Percentiles rank a stretch among this genome's conserved stretches.
Evolutionary conservation across 2,113 vertebrate genomes (phyloP).

Genomic region (Galemys pyrenaicus): DNA sequence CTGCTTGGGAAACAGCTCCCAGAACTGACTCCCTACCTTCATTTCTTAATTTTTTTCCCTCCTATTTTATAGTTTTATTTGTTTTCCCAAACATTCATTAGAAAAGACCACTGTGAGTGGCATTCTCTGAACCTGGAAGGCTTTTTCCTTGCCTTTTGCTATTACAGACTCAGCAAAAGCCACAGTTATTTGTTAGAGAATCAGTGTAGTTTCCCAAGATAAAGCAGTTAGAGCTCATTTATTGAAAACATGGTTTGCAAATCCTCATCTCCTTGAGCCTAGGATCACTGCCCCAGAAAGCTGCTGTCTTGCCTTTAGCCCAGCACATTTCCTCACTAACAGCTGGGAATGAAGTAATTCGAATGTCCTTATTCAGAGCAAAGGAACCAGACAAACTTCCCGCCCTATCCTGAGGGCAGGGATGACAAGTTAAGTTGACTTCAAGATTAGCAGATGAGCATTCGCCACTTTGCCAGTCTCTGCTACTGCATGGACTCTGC

Average conservation of each 20-base stretch:
- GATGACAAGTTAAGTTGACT: constrained; percentile 60
- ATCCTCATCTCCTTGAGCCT: not conserved
- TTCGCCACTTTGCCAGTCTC: constrained; percentile 55
- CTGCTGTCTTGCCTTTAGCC: not conserved
- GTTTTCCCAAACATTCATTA: constrained; percentile 55
- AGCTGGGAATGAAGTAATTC: constrained; percentile 40
- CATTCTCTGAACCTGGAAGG: not conserved
- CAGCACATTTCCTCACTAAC: not conserved
- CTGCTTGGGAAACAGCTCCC: constrained; percentile 43
- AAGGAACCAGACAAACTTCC: constrained; percentile 44
- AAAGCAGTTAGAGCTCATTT: not conserved
- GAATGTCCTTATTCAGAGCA: constrained; percentile 48
- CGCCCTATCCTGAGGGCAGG: constrained; percentile 3
- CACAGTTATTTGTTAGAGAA: constrained; percentile 25
- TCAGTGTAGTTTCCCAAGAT: not conserved
- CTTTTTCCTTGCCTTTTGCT: not conserved
- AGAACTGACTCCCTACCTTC: constrained; percentile 7
- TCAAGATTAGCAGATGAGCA: constrained; percentile 59
- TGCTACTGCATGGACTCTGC: constrained; percentile 30
- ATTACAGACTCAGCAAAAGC: not conserved
- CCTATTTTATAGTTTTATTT: constrained; percentile 22
- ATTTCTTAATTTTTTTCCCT: constrained; percentile 44
- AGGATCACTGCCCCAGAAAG: not conserved
- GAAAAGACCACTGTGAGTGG: constrained; percentile 27
- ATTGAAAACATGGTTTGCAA: not conserved